These are phyloP conservation scores for Siniperca obscura DNA, from an alignment of 2,797 vertebrate species.

Conservation along the genomic window DNA sequence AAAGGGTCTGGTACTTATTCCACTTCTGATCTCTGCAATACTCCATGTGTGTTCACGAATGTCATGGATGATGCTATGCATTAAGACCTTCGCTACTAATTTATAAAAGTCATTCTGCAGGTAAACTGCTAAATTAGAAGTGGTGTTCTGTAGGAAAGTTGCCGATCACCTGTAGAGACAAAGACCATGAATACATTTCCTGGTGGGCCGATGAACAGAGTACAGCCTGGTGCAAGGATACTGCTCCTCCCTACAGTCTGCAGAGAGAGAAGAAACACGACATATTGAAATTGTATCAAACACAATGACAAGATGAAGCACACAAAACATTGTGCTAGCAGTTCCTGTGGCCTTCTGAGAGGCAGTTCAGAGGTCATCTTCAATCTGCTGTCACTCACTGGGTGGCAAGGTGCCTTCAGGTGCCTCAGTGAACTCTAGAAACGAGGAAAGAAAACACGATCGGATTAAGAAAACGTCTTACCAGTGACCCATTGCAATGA, in stretches of 20 bases:
- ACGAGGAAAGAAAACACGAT: constrained; percentile 51
- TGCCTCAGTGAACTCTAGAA: constrained; percentile 42
- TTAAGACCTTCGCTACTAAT: neutral
- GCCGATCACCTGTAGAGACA: constrained; percentile 85
- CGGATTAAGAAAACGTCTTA: constrained; percentile 28
- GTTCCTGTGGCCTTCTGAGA: neutral
- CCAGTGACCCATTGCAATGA: constrained; percentile 33
- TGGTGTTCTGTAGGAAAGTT: neutral
- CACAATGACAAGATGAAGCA: neutral
- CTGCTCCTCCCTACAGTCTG: constrained; percentile 87
- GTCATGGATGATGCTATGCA: neutral
- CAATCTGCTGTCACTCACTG: constrained; percentile 62
- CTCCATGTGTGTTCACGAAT: neutral
- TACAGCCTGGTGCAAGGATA: constrained; percentile 89
- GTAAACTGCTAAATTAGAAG: neutral
- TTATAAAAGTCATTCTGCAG: neutral
- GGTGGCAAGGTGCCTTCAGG: constrained; percentile 47
- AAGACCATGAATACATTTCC: constrained; percentile 79
- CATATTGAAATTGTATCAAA: neutral
- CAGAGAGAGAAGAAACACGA: constrained; percentile 27
- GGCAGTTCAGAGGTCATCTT: constrained; percentile 11
- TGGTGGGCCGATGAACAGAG: constrained; percentile 85
- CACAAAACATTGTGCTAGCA: neutral
- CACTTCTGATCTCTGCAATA: neutral
- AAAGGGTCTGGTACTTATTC: neutral